phyloP scores from a whole-genome alignment of 2,113 vertebrate genomes.

The Hassar affinis region DNA sequence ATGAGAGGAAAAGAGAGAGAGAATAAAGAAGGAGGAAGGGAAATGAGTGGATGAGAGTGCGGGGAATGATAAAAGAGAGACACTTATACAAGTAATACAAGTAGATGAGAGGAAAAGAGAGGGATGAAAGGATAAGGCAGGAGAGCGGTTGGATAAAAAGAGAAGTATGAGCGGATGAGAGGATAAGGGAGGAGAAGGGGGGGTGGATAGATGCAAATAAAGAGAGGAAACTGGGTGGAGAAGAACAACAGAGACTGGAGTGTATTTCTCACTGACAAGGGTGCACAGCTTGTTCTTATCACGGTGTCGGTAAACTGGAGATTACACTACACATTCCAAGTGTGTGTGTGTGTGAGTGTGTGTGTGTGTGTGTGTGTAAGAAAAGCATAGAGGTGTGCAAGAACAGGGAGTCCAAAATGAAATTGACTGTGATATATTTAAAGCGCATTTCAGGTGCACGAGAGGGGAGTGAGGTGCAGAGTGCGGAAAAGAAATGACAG shows the following conservation, averaged over 20 bases:
- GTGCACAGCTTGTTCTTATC: slow-evolving; percentile 38
- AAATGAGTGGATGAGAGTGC: neutral
- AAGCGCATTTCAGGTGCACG: slow-evolving; percentile 32
- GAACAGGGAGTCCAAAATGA: slow-evolving; percentile 35
- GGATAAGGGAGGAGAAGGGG: neutral
- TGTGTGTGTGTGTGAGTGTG: slow-evolving; percentile 37
- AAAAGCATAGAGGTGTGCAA: slow-evolving; percentile 35
- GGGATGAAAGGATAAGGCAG: neutral
- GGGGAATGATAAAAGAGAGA: no score
- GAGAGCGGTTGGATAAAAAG: neutral
- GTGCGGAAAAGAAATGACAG: neutral
- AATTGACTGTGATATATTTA: slow-evolving; percentile 52
- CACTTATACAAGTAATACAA: neutral
- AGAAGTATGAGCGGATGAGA: neutral
- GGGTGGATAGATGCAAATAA: neutral
- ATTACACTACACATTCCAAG: slow-evolving; percentile 25
- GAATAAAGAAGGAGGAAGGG: neutral
- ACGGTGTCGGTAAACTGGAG: slow-evolving; percentile 4
- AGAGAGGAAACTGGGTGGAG: slow-evolving; percentile 9
- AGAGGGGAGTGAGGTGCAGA: neutral
- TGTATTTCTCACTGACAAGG: slow-evolving; percentile 38
- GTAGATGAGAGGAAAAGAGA: neutral
- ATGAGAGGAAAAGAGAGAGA: neutral
- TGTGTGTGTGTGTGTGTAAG: slow-evolving; percentile 33
- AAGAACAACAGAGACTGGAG: neutral